Evolutionary conservation across 2,797 vertebrate genomes (phyloP), one percentile per base, ranked within the genome.

Genomic region (Chelon auratus): DNA sequence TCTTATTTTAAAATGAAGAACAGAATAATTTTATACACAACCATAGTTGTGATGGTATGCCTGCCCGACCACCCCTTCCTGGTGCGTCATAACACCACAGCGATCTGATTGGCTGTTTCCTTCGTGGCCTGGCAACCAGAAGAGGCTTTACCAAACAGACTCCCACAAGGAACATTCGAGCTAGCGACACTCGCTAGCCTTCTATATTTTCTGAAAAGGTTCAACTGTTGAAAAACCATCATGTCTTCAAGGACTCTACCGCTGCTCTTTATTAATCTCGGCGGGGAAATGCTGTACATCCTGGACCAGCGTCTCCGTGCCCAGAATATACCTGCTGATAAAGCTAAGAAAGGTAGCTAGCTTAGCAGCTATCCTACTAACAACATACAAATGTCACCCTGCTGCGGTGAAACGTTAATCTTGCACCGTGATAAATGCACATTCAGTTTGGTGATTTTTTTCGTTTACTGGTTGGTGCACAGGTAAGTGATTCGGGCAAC

Each of bases 231-330:
- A 68, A 5, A 52, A 8, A 17, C 18, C 48, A 60, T 0, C 50
- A 98, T 98, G 97, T 97, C 96, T 36, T 87, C 91, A 20, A 93
- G 96, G 87, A 95, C 97, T 20, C 93, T 99, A 51, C 98, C 97
- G 12, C 91, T 99, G 80, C 96, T 99, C 2, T 99, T 99, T 90
- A 95, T 99, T 77, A 99, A 99, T 87, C 95, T 99, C 65, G 97
- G 97, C 3, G 98, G 98, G 26, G 98, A 99, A 93, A 99, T 99
- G 98, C 95, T 99, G 26, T 99, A 98, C 84, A 99, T 99, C 84
- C 93, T 99, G 92, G 97, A 99, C 92, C 97, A 99, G 90, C 95
- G 98, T 18, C 95, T 99, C 61, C 94, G 97, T 43, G 97, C 97
- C 40, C 97, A 99, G 92, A 98, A 96, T 89, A 98, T 99, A 88